Evolutionary conservation across 2,888 invertebrate species (phyloP).

Genomic region (Torymus auratus): DNA sequence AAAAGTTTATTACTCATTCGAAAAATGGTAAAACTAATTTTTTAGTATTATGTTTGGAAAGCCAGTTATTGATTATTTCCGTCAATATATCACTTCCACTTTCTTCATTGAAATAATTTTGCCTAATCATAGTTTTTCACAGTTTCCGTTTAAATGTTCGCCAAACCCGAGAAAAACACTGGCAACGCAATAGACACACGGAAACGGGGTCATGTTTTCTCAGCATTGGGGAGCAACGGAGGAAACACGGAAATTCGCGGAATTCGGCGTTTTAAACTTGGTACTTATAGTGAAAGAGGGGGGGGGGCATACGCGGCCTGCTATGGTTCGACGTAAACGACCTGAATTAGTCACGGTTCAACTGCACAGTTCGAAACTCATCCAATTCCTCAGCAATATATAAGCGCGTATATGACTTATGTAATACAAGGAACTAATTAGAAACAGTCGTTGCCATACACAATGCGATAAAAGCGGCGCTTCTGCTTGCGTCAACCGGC

Average conservation of each 20-base stretch:
- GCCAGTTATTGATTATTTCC: too few species aligned
- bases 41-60: too few species aligned
- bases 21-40: too few species aligned
- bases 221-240: not conserved
- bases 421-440: constrained; percentile 71
- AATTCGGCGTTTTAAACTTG: constrained; percentile 42
- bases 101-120: too few species aligned
- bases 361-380: constrained; percentile 67
- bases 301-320: constrained; percentile 41
- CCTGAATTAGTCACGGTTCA: constrained; percentile 68
- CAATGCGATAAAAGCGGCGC: constrained; percentile 52
- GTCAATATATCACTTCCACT: too few species aligned
- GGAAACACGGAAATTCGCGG: not conserved
- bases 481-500: constrained; percentile 6
- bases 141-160: too few species aligned
- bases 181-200: too few species aligned
- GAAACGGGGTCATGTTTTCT: not conserved
- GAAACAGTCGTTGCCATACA: constrained; percentile 66
- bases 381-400: constrained; percentile 66
- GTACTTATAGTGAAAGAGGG: constrained; percentile 16
- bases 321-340: constrained; percentile 57
- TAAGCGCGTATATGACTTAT: constrained; percentile 59
- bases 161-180: too few species aligned
- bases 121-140: too few species aligned
- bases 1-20: too few species aligned